phyloP scores from a whole-genome alignment of 2,797 vertebrate genomes.

The Uromys caudimaculatus region DNA sequence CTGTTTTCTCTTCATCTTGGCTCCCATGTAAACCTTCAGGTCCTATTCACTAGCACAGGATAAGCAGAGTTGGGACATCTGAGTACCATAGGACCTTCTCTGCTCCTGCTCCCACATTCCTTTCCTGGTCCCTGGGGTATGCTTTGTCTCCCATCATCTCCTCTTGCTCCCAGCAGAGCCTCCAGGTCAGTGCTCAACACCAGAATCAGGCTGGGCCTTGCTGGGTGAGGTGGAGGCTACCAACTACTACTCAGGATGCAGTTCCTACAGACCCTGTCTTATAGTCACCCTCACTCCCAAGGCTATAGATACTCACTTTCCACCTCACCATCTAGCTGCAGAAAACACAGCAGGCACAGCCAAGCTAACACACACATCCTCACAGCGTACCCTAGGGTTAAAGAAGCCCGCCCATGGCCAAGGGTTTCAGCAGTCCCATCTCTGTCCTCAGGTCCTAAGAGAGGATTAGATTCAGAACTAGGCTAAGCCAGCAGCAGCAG shows the following conservation, averaged over 20 bases:
- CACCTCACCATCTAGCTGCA: neutral
- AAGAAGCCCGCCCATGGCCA: neutral
- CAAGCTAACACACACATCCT: accelerated
- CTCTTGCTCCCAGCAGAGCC: neutral
- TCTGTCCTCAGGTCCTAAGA: neutral
- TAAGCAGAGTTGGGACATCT: slow-evolving; percentile 55
- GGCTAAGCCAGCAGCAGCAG: neutral
- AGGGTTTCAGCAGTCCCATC: neutral
- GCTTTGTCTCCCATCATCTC: neutral
- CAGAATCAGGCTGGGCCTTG: neutral
- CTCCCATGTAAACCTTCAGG: slow-evolving; percentile 5
- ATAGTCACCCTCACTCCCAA: neutral
- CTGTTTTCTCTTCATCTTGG: neutral
- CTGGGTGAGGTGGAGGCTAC: neutral
- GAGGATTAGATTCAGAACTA: neutral
- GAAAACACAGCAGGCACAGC: neutral
- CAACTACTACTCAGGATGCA: neutral
- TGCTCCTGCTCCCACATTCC: neutral
- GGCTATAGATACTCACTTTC: neutral
- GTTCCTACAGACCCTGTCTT: neutral
- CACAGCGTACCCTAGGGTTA: neutral
- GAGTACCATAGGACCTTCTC: neutral
- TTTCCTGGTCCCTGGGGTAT: neutral
- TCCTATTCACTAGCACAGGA: slow-evolving; percentile 59
- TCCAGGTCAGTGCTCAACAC: neutral